These are phyloP conservation scores for Lepus americanus DNA, from an alignment of 2,113 vertebrate genomes.

Conservation along the genomic window DNA sequence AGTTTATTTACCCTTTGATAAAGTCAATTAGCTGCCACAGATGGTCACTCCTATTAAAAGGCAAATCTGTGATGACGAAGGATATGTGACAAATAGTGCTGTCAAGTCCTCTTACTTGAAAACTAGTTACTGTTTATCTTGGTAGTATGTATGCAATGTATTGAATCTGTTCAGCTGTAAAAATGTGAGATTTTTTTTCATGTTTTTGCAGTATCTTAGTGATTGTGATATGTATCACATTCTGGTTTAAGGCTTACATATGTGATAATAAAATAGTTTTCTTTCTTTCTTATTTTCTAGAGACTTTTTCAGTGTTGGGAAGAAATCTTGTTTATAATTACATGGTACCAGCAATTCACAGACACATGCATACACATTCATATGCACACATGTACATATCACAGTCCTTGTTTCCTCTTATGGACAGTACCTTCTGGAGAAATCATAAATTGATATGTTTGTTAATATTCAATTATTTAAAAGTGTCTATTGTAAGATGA, in stretches of 20 bases:
- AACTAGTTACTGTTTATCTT: neutral
- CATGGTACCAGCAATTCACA: neutral
- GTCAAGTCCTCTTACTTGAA: neutral
- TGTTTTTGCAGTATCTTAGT: neutral
- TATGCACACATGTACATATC: neutral
- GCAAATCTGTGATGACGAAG: neutral
- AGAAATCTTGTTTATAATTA: neutral
- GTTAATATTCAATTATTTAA: neutral
- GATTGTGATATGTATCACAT: neutral
- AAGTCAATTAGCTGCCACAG: neutral
- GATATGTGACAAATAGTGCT: neutral
- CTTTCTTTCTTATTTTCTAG: neutral
- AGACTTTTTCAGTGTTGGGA: neutral
- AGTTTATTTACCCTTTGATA: neutral
- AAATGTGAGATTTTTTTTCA: neutral
- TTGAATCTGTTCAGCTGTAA: neutral
- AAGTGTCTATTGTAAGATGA: neutral
- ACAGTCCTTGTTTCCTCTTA: neutral
- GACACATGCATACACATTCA: neutral
- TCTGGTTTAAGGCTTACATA: neutral
- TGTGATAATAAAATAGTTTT: neutral
- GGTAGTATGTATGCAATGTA: neutral
- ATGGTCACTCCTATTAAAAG: neutral
- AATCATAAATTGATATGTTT: neutral
- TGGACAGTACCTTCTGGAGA: neutral